Base-by-base conservation (phyloP, 2,888 invertebrate species). In the Dryadula phaetusa region DNA sequence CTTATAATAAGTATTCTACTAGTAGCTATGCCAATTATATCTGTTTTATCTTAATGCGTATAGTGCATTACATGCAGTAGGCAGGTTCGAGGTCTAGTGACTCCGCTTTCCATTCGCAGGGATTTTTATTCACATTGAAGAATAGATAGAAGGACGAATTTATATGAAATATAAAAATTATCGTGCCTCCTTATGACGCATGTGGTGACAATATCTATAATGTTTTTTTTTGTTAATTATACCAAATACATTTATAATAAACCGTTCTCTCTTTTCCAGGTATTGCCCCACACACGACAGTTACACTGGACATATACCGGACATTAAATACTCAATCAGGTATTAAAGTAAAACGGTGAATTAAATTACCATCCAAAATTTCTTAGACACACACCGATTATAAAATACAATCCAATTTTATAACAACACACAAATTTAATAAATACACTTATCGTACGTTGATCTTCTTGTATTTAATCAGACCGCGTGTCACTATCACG, bases 241-340 rank as follows among this genome's bases (percentile, higher is more conserved):
- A 20, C 3, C n/a, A 63, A 22, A 16, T 16, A 47, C 22, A 8
- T 12, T 52, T 28, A 52, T 7, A 6, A 16, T n/a, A 52, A n/a
- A 28, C 16, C 28, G 10, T 52, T 47, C 2, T 49, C 16, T 69
- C 22, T 85, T 82, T 86, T 84, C 37, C 89, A 88, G 87, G 89
- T 88, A 88, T 79, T 79, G 73, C 73, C 79, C 78, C 74, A 78
- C 76, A 75, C 75, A 69, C 73, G 77, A 79, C 76, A 79, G 78
- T 76, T 70, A 74, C 74, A 77, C 77, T 75, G 75, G 69, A 75
- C 73, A 72, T 80, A 75, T 75, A 75, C 70, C 80, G 62, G 68
- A 71, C 49, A 63, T 83, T 83, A 78, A 79, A 81, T 79, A 77
- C 46, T 69, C 73, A 76, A 73, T 75, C 70, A 73, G 70, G 71